phyloP scores from a whole-genome alignment of 2,888 invertebrate genomes.

The Calliscelio sp. region DNA sequence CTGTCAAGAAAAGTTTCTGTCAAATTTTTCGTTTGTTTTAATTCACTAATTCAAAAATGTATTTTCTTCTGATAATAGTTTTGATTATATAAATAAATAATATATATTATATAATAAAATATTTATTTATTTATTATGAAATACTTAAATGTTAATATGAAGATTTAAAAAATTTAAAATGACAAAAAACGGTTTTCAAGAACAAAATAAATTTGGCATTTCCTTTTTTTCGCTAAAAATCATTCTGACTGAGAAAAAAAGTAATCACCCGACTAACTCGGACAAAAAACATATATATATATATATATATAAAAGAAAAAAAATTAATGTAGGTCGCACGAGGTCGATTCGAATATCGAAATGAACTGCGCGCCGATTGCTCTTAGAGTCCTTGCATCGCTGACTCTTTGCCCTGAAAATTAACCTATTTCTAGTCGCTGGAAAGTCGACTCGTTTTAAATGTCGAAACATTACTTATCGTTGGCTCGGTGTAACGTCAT shows the following conservation, averaged over 20 bases:
- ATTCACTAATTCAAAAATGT: no score
- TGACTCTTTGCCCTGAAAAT: slow-evolving; percentile 55
- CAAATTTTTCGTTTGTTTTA: no score
- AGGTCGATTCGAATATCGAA: slow-evolving; percentile 36
- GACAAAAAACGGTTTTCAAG: no score
- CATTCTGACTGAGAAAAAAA: slow-evolving; percentile 1
- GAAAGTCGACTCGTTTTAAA: slow-evolving; percentile 51
- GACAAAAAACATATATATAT: background rate
- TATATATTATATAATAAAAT: no score
- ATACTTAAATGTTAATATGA: no score
- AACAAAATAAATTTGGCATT: no score
- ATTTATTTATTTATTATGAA: no score
- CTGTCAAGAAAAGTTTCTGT: no score
- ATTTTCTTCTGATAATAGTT: no score
- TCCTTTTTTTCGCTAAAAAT: background rate
- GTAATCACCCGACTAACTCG: background rate
- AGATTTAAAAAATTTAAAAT: no score
- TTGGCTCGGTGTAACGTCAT: slow-evolving; percentile 21
- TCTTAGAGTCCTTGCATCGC: slow-evolving; percentile 30
- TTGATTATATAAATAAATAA: no score
- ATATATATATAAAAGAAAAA: background rate
- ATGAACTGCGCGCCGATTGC: slow-evolving; percentile 27
- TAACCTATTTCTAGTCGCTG: slow-evolving; percentile 51
- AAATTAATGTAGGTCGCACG: slow-evolving; percentile 44
- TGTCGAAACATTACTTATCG: slow-evolving; percentile 48